These are phyloP conservation scores for Alentia gelatinosa DNA, from an alignment of 2,888 invertebrate genomes.

Conservation along the genomic window DNA sequence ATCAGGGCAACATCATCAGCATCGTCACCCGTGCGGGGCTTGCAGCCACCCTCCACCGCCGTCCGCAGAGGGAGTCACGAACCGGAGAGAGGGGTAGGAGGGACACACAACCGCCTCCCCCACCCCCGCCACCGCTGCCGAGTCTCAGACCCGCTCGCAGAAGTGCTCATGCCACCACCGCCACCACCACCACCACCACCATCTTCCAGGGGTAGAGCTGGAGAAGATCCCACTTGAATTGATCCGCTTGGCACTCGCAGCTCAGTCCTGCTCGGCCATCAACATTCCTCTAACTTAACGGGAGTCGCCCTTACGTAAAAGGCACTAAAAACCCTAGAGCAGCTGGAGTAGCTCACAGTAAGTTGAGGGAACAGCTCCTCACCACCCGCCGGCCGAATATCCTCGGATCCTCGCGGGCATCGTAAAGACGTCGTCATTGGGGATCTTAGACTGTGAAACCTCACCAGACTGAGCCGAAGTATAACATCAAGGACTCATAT, in stretches of 20 bases:
- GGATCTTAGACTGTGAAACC: too few species aligned
- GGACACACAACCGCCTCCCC: not conserved
- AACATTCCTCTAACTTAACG: not conserved
- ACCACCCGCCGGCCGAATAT: not conserved
- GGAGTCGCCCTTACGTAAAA: not conserved
- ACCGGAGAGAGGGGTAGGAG: too few species aligned
- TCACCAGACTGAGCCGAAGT: too few species aligned
- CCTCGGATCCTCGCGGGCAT: not conserved
- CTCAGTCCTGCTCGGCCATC: not conserved
- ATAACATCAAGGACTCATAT: too few species aligned
- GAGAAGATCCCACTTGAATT: not conserved
- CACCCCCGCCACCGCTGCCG: not conserved
- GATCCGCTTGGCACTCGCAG: not conserved
- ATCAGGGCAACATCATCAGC: not conserved
- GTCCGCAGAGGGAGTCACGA: too few species aligned
- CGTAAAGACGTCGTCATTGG: not conserved
- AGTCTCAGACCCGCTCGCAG: not conserved
- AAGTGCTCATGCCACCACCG: not conserved
- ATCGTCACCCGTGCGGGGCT: not conserved
- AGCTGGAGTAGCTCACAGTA: not conserved
- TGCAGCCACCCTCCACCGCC: not conserved
- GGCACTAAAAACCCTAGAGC: not conserved
- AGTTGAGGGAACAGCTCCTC: not conserved
- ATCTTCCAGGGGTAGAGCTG: not conserved
- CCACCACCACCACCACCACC: not conserved